Conservation (phyloP, 2,888 invertebrate genomes). For the Drosophila mimica region DNA sequence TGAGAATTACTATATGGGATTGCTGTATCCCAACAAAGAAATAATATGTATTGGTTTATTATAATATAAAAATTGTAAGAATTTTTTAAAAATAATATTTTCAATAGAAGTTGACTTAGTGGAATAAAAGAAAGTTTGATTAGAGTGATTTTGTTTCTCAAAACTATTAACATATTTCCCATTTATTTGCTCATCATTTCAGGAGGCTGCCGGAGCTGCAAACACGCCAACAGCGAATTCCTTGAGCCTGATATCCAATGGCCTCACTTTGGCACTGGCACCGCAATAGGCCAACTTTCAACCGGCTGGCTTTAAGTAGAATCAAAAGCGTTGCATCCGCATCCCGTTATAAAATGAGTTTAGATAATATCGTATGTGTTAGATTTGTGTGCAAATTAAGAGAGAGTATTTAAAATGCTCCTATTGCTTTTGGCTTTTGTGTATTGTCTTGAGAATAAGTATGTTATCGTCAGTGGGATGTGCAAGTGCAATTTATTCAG, state of each 20-base stretch:
- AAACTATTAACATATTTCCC: neutral
- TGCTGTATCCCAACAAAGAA: neutral
- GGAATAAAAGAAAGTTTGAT: neutral
- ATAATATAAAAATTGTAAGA: neutral
- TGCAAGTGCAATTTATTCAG: constrained; percentile 77
- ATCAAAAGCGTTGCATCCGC: constrained; percentile 35
- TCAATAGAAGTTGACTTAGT: neutral
- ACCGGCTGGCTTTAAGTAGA: constrained; percentile 27
- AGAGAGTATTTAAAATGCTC: constrained; percentile 52
- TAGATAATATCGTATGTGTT: constrained; percentile 12
- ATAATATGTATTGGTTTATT: neutral
- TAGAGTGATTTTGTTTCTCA: neutral
- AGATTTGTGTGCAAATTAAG: constrained; percentile 18
- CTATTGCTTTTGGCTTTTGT: constrained; percentile 43
- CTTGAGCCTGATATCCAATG: constrained; percentile 81
- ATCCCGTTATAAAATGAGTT: constrained; percentile 13
- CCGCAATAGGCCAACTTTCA: constrained; percentile 68
- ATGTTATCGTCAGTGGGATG: constrained; percentile 37
- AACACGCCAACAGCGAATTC: constrained; percentile 62
- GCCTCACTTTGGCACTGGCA: constrained; percentile 82
- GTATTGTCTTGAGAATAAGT: constrained; percentile 29
- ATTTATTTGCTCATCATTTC: neutral
- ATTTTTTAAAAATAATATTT: neutral
- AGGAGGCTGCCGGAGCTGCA: constrained; percentile 61
- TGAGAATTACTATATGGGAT: neutral